phyloP scores from a whole-genome alignment of 2,797 vertebrate genomes.

The Semaprochilodus insignis region DNA sequence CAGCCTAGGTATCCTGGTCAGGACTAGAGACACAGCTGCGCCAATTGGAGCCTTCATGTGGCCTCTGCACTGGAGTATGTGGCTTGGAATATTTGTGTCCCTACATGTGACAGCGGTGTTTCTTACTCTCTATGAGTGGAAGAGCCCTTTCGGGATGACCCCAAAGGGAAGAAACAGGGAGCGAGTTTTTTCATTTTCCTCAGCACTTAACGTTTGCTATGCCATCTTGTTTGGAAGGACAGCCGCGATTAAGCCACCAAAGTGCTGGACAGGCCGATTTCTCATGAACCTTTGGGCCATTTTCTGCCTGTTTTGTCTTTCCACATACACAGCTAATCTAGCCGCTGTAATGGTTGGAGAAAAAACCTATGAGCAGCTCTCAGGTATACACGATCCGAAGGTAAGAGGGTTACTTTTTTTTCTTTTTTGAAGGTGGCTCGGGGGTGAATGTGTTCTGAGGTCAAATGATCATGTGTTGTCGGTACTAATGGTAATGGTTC shows the following conservation, averaged over 20 bases:
- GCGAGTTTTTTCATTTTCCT: conserved; percentile 96
- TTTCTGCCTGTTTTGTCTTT: conserved; percentile 98
- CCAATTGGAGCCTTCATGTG: conserved; percentile 99
- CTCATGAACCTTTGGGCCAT: conserved; percentile 99
- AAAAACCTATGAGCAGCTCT: conserved; percentile 97
- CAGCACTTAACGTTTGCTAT: conserved; percentile 96
- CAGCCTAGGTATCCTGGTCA: conserved; percentile 94
- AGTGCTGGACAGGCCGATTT: conserved; percentile 98
- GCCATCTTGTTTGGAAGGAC: conserved; percentile 96
- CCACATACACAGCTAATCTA: conserved; percentile 96
- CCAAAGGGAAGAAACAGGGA: conserved; percentile 92
- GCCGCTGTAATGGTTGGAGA: conserved; percentile 99
- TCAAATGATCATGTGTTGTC: not conserved
- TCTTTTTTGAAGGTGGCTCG: not conserved
- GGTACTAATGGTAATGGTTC: conserved; percentile 30
- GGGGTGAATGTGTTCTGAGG: not conserved
- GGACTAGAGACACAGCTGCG: conserved; percentile 93
- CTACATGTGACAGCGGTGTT: conserved; percentile 96
- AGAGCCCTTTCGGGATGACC: conserved; percentile 97
- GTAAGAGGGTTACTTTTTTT: conserved; percentile 71
- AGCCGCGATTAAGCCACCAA: conserved; percentile 94
- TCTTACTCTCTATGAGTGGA: conserved; percentile 97
- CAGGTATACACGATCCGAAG: conserved; percentile 98
- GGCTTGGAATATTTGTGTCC: conserved; percentile 97
- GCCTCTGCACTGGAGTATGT: conserved; percentile 99